A percentile compares a stretch with the other conserved stretches of the same genome.
Conservation (phyloP, 2,888 invertebrate genomes). For the Elysia crispata region DNA sequence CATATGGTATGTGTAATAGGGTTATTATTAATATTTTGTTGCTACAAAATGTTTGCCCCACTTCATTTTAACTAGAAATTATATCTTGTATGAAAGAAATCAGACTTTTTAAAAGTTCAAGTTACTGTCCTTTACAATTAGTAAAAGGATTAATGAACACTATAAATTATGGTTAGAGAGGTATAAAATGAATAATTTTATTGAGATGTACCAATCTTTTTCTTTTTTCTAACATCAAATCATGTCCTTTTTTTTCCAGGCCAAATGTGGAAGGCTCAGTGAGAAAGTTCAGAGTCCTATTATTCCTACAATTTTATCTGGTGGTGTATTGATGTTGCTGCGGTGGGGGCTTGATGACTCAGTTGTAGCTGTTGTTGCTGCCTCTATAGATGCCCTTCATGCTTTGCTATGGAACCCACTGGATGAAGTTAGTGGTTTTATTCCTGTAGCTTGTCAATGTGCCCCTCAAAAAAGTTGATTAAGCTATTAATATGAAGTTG, state of each 20-base stretch:
- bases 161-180: too few relatives aligned
- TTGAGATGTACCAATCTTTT: not conserved
- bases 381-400: slow-evolving; percentile 87
- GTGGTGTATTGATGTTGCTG: slow-evolving; percentile 87
- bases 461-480: not conserved
- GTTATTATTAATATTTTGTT: too few relatives aligned
- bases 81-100: too few relatives aligned
- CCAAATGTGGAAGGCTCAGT: slow-evolving; percentile 85
- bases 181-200: too few relatives aligned
- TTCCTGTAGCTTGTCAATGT: too few relatives aligned
- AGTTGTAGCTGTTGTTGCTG: slow-evolving; percentile 84
- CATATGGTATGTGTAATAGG: too few relatives aligned
- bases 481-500: too few relatives aligned
- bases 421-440: slow-evolving; percentile 82
- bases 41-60: too few relatives aligned
- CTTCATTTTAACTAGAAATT: too few relatives aligned
- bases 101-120: not conserved
- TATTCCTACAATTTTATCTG: slow-evolving; percentile 81
- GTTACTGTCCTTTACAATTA: not conserved
- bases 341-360: slow-evolving; percentile 92
- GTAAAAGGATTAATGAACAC: too few relatives aligned
- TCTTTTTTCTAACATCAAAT: not conserved
- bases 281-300: slow-evolving; percentile 85
- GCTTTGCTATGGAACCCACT: slow-evolving; percentile 85
- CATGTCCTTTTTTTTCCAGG: slow-evolving; percentile 64